Percentiles rank a stretch among this genome's conserved stretches.
phyloP scores from a whole-genome alignment of 2,797 vertebrate species.

The Cryptoblepharus egeriae region DNA sequence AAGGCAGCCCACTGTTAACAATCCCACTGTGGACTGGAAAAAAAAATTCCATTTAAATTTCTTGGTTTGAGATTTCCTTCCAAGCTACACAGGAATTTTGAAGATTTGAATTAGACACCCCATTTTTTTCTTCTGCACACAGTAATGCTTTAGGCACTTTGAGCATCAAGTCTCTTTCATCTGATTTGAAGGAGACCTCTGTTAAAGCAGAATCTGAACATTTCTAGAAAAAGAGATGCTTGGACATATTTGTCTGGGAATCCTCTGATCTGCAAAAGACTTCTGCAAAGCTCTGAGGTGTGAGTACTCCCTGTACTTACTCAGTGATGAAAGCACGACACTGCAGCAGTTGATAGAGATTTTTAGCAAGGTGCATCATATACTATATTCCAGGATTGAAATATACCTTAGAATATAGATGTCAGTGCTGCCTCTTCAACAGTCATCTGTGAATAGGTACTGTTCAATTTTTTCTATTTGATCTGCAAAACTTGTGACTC shows the following conservation, averaged over 20 bases:
- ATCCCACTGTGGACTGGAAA: not conserved
- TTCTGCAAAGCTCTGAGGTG: not conserved
- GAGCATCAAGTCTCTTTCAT: not conserved
- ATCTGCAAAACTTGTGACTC: too few relatives aligned
- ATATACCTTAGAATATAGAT: too few relatives aligned
- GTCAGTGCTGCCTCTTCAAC: too few relatives aligned
- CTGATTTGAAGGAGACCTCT: not conserved
- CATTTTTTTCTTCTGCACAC: not conserved
- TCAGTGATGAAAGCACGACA: not conserved
- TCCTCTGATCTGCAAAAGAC: not conserved
- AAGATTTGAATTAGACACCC: not conserved
- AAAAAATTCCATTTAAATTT: slow-evolving; percentile 1
- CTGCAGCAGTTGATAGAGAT: not conserved
- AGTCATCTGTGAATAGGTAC: too few relatives aligned
- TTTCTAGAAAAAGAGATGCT: not conserved
- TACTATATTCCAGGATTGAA: too few relatives aligned
- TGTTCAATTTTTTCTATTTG: too few relatives aligned
- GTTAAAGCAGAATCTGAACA: not conserved
- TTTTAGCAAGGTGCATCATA: too few relatives aligned
- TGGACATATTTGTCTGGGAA: not conserved
- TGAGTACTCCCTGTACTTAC: not conserved
- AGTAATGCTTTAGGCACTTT: not conserved
- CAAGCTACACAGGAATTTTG: not conserved
- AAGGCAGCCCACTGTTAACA: slow-evolving; percentile 6
- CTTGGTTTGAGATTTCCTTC: not conserved